A percentile compares a stretch with the other conserved stretches of the same genome.
Evolutionary conservation across 2,797 vertebrate species (phyloP).

Genomic region (Sebastes variabilis): DNA sequence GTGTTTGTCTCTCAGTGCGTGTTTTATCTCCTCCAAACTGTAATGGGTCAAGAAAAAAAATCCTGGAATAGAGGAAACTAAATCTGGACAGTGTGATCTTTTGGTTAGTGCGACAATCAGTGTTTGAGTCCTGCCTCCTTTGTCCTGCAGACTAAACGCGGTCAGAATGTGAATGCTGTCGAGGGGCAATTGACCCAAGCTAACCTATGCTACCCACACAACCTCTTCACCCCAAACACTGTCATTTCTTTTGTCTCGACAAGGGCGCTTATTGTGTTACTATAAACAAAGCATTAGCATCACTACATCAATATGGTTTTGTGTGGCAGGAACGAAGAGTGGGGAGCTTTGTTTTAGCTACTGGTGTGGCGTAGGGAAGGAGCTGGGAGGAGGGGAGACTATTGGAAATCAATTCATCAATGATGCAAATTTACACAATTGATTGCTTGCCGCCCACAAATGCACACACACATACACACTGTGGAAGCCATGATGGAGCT

Average conservation of each 20-base stretch:
- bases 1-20: not conserved
- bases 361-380: slow-evolving; percentile 8
- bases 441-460: slow-evolving; percentile 22
- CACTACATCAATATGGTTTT: slow-evolving; percentile 36
- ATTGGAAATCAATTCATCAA: slow-evolving; percentile 69
- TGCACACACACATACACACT: not conserved
- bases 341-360: slow-evolving; percentile 31
- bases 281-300: slow-evolving; percentile 58
- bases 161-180: slow-evolving; percentile 26
- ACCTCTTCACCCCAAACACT: slow-evolving; percentile 59
- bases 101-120: not conserved
- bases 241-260: slow-evolving; percentile 53
- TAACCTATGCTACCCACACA: slow-evolving; percentile 48
- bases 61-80: not conserved
- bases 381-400: slow-evolving; percentile 36
- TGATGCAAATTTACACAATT: slow-evolving; percentile 42
- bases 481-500: not conserved
- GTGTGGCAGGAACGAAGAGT: slow-evolving; percentile 12
- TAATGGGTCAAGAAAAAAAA: not conserved
- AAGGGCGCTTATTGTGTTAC: slow-evolving; percentile 54
- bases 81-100: not conserved
- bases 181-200: slow-evolving; percentile 60
- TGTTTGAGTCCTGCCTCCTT: slow-evolving; percentile 23
- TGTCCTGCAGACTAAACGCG: slow-evolving; percentile 31
- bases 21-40: not conserved